Conservation (phyloP, 2,113 vertebrate species). For the Chlamydotis undulata region DNA sequence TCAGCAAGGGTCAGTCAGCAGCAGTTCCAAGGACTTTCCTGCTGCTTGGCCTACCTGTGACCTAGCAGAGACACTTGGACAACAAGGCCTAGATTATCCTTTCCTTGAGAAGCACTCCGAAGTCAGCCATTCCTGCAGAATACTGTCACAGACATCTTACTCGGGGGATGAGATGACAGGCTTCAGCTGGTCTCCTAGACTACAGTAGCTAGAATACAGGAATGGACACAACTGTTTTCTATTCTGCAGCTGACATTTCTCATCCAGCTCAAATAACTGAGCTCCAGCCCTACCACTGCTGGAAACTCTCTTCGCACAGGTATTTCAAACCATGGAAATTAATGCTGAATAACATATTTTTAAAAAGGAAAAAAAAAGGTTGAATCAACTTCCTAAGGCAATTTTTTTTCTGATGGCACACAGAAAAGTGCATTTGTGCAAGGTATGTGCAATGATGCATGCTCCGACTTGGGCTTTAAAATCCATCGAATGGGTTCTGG, state of each 20-base stretch:
- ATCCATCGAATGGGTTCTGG: background rate
- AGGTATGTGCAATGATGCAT: rapidly evolving
- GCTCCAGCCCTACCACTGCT: background rate
- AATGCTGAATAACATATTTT: background rate
- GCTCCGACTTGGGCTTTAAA: background rate
- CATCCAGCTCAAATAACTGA: background rate
- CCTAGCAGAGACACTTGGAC: background rate
- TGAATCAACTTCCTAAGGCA: background rate
- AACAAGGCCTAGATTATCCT: background rate
- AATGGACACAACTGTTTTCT: background rate
- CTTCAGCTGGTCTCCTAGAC: background rate
- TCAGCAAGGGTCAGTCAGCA: background rate
- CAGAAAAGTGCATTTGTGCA: background rate
- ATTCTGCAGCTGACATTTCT: background rate
- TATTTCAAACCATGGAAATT: background rate
- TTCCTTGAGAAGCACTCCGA: background rate
- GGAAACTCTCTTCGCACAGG: background rate
- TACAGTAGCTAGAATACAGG: background rate
- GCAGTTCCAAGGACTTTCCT: background rate
- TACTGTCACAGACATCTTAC: background rate
- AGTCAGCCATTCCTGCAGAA: background rate
- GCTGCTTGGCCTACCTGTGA: background rate
- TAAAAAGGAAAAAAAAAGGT: background rate
- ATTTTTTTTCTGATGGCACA: background rate
- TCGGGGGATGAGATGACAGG: background rate